Conservation (phyloP, 2,113 vertebrate genomes). For the Procavia capensis region DNA sequence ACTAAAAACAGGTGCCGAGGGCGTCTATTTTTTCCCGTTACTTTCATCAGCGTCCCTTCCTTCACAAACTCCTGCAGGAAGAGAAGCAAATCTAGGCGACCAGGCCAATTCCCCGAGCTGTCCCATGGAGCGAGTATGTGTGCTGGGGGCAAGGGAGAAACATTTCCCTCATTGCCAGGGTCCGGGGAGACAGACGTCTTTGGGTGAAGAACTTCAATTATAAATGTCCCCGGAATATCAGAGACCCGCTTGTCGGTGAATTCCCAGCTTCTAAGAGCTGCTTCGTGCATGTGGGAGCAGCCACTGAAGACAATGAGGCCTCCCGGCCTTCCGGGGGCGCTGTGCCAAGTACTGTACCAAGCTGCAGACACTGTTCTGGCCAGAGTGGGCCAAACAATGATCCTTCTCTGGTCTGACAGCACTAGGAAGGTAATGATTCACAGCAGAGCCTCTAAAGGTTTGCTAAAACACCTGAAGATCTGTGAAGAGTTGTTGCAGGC, state of each 20-base stretch:
- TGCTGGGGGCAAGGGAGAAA: too few species aligned
- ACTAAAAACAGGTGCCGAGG: constrained; percentile 98
- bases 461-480: background rate
- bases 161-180: background rate
- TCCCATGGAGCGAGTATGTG: background rate
- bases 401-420: background rate
- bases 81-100: background rate
- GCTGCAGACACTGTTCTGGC: background rate
- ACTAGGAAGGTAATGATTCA: background rate
- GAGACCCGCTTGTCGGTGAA: background rate
- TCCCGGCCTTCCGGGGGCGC: background rate
- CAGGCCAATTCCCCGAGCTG: background rate
- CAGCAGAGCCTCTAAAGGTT: background rate
- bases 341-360: background rate
- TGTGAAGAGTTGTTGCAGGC: background rate
- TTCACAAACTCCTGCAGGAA: constrained; percentile 94
- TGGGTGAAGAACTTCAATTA: background rate
- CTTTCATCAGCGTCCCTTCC: constrained; percentile 97
- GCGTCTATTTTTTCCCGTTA: constrained; percentile 92
- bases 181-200: background rate
- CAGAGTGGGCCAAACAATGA: background rate
- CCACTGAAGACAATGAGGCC: background rate
- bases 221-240: rapidly evolving
- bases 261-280: background rate
- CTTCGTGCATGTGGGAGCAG: rapidly evolving